Evolutionary conservation across 2,797 vertebrate species (phyloP), one percentile per base, ranked within the genome.

Genomic region (Coilia nasus): DNA sequence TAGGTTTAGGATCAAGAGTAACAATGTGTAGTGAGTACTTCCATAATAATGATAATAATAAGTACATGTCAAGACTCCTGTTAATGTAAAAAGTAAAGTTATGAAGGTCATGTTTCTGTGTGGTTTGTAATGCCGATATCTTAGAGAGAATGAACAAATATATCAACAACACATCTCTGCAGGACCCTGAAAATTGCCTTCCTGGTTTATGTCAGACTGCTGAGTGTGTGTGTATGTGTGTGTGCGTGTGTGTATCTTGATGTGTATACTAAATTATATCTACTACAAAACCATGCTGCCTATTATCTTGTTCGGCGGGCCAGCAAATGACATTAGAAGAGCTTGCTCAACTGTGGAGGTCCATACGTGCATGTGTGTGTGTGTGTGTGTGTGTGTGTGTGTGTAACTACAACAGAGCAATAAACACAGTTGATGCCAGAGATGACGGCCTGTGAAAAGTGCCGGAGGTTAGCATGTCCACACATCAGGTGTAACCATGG

Each of bases 361-460:
- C 6, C 46, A 59, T 86, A 81, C 54, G 71, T 81, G 60, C 60
- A 83, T 47, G 85, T 83, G 81, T 86, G 82, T 83, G 56, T 67
- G 11, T 85, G 82, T 84, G 84, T 57, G 21, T 50, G 78, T 75
- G 31, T 85, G 78, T 85, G 82, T 75, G 81, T 86, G 41, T 82
- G 85, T 93, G 94, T 96, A 96, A 96, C 95, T 95, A 95, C 94
- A 94, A 91, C 93, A 93, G 91, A 93, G 31, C 89, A 47, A 88
- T 92, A 93, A 96, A 97, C 94, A 92, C 81, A 7, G 92, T 91
- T 83, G 93, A 92, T 90, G 91, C 89, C 90, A 93, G 89, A 90
- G 92, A 94, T 93, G 92, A 93, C 90, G 91, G 88, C 88, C 90
- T 88, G 89, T 87, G 92, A 91, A 91, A 90, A 91, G 82, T 82